These are phyloP conservation scores for Rhizomys pruinosus DNA, from an alignment of 2,113 vertebrate species.

Conservation along the genomic window DNA sequence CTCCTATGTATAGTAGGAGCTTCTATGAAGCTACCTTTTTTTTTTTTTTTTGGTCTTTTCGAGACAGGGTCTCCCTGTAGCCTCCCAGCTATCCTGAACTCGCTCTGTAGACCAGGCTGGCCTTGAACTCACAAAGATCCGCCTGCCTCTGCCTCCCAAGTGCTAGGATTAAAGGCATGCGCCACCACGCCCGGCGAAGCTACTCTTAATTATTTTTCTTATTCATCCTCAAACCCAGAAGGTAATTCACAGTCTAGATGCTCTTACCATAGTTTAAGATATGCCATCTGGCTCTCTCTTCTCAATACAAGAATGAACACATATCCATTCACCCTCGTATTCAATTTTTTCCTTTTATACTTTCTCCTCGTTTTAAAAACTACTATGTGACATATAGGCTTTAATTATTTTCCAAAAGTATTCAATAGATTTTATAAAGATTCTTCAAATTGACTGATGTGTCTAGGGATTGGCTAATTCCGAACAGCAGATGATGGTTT, in stretches of 20 bases:
- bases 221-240: neutral
- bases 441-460: neutral
- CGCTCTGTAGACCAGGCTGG: too few relatives aligned
- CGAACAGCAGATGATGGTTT: slow-evolving; percentile 25
- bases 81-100: too few relatives aligned
- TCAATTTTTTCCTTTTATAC: slow-evolving; percentile 8
- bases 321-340: neutral
- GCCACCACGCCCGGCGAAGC: too few relatives aligned
- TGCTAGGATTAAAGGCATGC: too few relatives aligned
- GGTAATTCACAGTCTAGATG: neutral
- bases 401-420: slow-evolving; percentile 24
- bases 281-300: neutral
- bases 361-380: slow-evolving; percentile 46
- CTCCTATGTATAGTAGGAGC: neutral
- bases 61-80: too few relatives aligned
- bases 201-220: neutral
- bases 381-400: neutral
- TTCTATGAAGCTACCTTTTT: neutral
- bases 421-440: slow-evolving; percentile 33
- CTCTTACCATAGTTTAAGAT: neutral
- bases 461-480: neutral
- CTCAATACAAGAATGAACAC: neutral
- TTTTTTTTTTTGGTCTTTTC: too few relatives aligned
- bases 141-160: too few relatives aligned
- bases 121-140: too few relatives aligned